These are phyloP conservation scores for Luehdorfia chinensis DNA, from an alignment of 1,140 invertebrate species.

Conservation along the genomic window DNA sequence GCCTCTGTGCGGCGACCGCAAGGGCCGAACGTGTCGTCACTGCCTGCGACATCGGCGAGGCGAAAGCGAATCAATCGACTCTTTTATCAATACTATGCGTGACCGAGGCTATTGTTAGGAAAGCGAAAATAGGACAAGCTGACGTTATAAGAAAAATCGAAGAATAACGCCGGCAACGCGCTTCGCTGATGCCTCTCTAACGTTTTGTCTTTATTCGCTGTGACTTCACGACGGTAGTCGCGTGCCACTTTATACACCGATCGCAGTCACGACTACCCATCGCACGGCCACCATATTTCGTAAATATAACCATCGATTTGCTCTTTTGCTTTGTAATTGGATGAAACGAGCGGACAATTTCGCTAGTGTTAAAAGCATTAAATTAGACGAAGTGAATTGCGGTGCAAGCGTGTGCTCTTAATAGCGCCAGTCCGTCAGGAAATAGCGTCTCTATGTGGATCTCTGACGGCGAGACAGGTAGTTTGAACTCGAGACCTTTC, in stretches of 20 bases:
- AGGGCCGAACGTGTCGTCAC: slow-evolving; percentile 61
- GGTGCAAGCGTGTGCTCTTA: slow-evolving; percentile 20
- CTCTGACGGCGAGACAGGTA: slow-evolving; percentile 51
- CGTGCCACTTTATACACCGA: slow-evolving; percentile 44
- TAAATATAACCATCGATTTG: slow-evolving; percentile 25
- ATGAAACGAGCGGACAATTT: slow-evolving; percentile 18
- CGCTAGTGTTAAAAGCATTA: slow-evolving; percentile 18
- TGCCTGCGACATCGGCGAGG: slow-evolving; percentile 42
- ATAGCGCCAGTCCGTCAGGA: slow-evolving; percentile 23
- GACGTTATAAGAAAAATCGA: slow-evolving; percentile 50
- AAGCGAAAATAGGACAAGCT: slow-evolving; percentile 57
- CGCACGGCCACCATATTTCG: slow-evolving; percentile 28
- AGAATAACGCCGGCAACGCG: slow-evolving; percentile 43
- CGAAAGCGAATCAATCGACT: slow-evolving; percentile 68
- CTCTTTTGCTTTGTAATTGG: slow-evolving; percentile 29
- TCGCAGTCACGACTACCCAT: slow-evolving; percentile 42
- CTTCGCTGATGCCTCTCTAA: slow-evolving; percentile 35
- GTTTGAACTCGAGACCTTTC: slow-evolving; percentile 61
- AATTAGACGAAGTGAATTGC: slow-evolving; percentile 13
- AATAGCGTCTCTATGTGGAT: slow-evolving; percentile 32
- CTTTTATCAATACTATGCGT: slow-evolving; percentile 52
- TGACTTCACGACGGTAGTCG: slow-evolving; percentile 41
- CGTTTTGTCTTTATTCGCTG: slow-evolving; percentile 26
- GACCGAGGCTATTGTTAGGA: slow-evolving; percentile 69
- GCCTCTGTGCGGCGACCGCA: slow-evolving; percentile 37